A percentile compares a stretch with the other conserved stretches of the same genome.
Conservation (phyloP, 2,888 invertebrate genomes). For the Acleris laterana region DNA sequence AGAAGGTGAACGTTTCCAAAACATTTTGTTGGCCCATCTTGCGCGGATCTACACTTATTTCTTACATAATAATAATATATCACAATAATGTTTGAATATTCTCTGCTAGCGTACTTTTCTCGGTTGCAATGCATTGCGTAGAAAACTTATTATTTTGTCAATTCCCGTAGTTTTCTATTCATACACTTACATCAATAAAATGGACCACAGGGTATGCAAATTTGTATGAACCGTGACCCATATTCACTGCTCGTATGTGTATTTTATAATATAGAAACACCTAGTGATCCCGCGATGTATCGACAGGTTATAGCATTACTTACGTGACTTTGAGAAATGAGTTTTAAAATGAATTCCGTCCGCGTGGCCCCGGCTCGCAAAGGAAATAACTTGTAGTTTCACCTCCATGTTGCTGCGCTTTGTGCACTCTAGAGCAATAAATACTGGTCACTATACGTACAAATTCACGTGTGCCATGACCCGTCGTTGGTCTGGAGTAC, state of each 20-base stretch:
- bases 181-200: neutral
- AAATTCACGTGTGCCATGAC: too few relatives aligned
- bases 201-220: too few relatives aligned
- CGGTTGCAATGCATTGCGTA: conserved; percentile 1
- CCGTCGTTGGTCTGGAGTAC: too few relatives aligned
- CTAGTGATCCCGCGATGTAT: conserved; percentile 43
- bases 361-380: conserved; percentile 46
- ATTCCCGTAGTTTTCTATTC: conserved; percentile 13
- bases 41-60: conserved; percentile 3
- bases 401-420: conserved; percentile 15
- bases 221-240: too few relatives aligned
- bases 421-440: too few relatives aligned
- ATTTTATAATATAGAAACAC: neutral
- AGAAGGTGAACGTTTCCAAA: conserved; percentile 19
- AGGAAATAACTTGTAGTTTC: conserved; percentile 37
- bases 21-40: conserved; percentile 20
- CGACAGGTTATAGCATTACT: conserved; percentile 66
- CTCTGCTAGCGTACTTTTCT: neutral
- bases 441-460: too few relatives aligned
- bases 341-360: conserved; percentile 71
- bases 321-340: conserved; percentile 69
- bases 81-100: too few relatives aligned
- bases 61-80: neutral
- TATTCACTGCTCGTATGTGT: neutral
- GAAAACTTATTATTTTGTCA: conserved; percentile 28